These are phyloP conservation scores for Drosophila trapezifrons DNA, from an alignment of 1,140 invertebrate species.

Conservation along the genomic window DNA sequence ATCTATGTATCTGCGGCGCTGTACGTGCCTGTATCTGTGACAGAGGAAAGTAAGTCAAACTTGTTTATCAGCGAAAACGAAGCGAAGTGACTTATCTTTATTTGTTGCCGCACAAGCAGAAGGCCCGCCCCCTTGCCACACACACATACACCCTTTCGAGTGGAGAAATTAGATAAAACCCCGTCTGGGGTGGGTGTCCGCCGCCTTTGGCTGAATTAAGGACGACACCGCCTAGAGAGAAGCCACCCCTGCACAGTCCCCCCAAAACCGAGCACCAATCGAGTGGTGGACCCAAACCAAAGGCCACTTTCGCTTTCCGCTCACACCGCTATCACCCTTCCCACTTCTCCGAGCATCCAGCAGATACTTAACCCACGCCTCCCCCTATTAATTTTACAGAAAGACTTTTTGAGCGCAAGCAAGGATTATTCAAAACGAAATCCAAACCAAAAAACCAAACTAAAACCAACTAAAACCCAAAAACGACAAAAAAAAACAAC, in stretches of 20 bases:
- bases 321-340: slow-evolving; percentile 28
- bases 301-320: slow-evolving; percentile 76
- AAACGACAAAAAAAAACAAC: slow-evolving; percentile 41
- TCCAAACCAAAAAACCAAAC: slow-evolving; percentile 44
- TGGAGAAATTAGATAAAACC: slow-evolving; percentile 82
- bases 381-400: slow-evolving; percentile 64
- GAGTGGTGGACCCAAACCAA: slow-evolving; percentile 75
- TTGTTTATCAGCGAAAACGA: slow-evolving; percentile 70
- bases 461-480: slow-evolving; percentile 58
- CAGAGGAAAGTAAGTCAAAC: slow-evolving; percentile 75
- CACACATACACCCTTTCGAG: slow-evolving; percentile 37
- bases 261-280: slow-evolving; percentile 74
- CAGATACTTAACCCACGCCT: slow-evolving; percentile 48
- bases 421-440: slow-evolving; percentile 76
- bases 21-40: slow-evolving; percentile 34
- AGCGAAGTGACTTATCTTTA: slow-evolving; percentile 66
- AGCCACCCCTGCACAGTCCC: slow-evolving; percentile 17
- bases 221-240: slow-evolving; percentile 18
- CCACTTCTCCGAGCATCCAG: slow-evolving; percentile 5
- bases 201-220: slow-evolving; percentile 63
- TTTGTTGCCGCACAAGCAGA: slow-evolving; percentile 48
- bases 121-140: slow-evolving; percentile 1
- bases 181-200: slow-evolving; percentile 45
- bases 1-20: slow-evolving; percentile 40
- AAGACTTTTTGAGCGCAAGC: slow-evolving; percentile 83